A percentile compares a stretch with the other conserved stretches of the same genome.
phyloP scores from a whole-genome alignment of 2,888 invertebrate genomes.

The Nomada flava region DNA sequence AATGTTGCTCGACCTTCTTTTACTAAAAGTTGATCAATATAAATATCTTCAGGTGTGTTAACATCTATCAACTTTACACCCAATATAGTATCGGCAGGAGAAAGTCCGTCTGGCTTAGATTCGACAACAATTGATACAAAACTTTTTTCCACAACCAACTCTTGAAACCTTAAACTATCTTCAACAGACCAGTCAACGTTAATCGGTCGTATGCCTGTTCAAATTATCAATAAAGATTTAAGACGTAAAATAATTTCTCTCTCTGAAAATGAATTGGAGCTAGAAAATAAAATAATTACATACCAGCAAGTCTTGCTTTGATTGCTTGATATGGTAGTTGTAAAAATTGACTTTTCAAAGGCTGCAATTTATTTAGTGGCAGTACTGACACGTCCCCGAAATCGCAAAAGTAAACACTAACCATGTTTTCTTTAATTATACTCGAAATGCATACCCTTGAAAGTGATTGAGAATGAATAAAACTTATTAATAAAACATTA shows the following conservation, averaged over 20 bases:
- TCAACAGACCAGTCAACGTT: constrained; percentile 90
- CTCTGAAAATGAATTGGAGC: not conserved
- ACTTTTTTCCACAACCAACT: constrained; percentile 88
- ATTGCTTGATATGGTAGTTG: constrained; percentile 88
- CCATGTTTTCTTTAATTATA: constrained; percentile 85
- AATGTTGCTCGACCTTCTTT: constrained; percentile 86
- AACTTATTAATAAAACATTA: constrained; percentile 4
- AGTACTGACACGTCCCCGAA: constrained; percentile 87
- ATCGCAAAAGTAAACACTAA: constrained; percentile 88
- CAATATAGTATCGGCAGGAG: constrained; percentile 87
- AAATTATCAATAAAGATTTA: constrained; percentile 19
- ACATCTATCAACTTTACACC: constrained; percentile 90
- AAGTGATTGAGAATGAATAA: constrained; percentile 34
- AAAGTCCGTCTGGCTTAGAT: constrained; percentile 87
- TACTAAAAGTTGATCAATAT: constrained; percentile 88
- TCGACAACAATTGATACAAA: constrained; percentile 89
- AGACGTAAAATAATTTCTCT: not conserved
- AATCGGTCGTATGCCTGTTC: constrained; percentile 85
- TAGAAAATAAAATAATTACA: constrained; percentile 53
- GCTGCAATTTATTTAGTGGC: constrained; percentile 85
- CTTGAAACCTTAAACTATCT: constrained; percentile 90
- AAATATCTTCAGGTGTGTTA: constrained; percentile 88
- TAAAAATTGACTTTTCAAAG: constrained; percentile 86
- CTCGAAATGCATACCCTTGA: constrained; percentile 85
- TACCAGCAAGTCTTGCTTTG: constrained; percentile 88